These are phyloP conservation scores for Eulemur rufifrons DNA, from an alignment of 2,113 vertebrate genomes.

Conservation along the genomic window DNA sequence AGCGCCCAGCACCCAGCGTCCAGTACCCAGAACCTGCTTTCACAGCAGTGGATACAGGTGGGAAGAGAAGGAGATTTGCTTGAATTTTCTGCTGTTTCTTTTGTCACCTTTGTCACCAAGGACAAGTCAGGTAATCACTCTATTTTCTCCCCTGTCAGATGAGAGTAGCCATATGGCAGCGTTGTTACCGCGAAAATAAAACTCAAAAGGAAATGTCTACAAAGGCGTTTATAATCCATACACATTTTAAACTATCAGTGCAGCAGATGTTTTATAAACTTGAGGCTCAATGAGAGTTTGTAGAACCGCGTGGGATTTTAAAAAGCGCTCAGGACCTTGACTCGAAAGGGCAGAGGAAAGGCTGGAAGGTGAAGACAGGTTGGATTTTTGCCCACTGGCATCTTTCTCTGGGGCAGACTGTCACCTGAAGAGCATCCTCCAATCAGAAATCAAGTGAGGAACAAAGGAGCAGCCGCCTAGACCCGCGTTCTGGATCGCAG, in stretches of 20 bases:
- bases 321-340: neutral
- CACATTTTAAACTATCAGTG: neutral
- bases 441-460: neutral
- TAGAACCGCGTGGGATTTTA: neutral
- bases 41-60: fast-evolving
- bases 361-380: fast-evolving
- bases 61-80: neutral
- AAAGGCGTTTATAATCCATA: neutral
- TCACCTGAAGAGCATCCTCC: neutral
- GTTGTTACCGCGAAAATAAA: neutral
- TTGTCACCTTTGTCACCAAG: neutral
- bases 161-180: neutral
- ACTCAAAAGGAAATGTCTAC: neutral
- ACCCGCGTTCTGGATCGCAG: fast-evolving
- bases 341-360: neutral
- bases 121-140: neutral
- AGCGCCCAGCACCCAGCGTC: too few relatives aligned
- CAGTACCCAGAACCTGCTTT: fast-evolving
- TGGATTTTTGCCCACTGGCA: fast-evolving
- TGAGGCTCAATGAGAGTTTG: neutral
- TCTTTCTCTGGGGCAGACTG: neutral
- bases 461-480: neutral
- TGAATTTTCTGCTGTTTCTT: neutral
- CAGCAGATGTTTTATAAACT: neutral
- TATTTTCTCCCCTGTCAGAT: too few relatives aligned